Evolutionary conservation across 2,113 vertebrate species (phyloP).

Genomic region (Promerops cafer): DNA sequence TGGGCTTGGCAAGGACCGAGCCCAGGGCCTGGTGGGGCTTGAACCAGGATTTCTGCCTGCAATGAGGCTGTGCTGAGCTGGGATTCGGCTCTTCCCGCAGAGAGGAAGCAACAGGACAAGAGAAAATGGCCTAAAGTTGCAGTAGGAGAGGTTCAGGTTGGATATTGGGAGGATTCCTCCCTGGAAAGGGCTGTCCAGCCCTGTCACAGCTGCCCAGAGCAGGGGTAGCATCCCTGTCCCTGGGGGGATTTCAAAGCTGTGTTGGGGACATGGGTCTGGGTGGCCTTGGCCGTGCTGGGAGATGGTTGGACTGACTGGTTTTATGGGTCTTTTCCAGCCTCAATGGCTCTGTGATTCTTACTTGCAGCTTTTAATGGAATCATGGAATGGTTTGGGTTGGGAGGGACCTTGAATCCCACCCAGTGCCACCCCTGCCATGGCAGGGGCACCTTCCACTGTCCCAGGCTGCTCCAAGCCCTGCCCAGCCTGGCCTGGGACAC

Average conservation of each 20-base stretch:
- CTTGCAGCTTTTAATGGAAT: neutral
- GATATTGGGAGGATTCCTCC: neutral
- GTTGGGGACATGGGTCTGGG: accelerated
- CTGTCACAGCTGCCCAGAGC: no score
- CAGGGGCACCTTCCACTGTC: neutral
- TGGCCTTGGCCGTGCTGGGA: neutral
- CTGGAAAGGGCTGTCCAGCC: neutral
- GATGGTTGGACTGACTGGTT: neutral
- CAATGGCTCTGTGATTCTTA: neutral
- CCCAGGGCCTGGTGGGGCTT: no score
- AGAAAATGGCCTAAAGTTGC: neutral
- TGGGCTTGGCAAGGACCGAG: accelerated
- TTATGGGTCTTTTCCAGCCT: neutral
- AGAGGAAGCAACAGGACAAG: neutral
- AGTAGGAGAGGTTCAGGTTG: neutral
- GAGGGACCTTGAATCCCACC: neutral
- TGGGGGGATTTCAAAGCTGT: accelerated
- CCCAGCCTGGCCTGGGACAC: neutral
- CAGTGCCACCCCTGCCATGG: neutral
- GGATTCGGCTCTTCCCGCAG: neutral
- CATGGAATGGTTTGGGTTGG: neutral
- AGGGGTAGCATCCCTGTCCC: neutral
- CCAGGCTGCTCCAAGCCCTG: neutral
- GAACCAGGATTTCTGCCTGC: neutral
- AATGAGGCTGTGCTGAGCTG: neutral